Evolutionary conservation across 2,888 invertebrate species (phyloP).

Genomic region (Drepana falcataria): DNA sequence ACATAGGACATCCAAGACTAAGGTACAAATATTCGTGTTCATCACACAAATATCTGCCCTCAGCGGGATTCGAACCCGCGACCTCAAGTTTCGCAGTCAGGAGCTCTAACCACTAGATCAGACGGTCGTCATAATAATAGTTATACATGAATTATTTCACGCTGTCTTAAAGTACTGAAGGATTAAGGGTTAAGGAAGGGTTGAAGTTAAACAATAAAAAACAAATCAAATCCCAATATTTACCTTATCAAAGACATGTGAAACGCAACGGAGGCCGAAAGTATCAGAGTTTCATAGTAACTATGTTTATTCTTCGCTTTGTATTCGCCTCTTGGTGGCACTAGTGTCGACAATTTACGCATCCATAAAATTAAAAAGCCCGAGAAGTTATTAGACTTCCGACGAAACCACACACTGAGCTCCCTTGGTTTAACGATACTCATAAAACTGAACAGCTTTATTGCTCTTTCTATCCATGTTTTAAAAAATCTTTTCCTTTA

Average conservation of each 20-base stretch:
- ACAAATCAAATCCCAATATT: neutral
- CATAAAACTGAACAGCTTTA: constrained; percentile 64
- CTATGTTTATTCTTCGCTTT: constrained; percentile 16
- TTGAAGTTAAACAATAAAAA: too few species aligned
- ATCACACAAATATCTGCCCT: too few species aligned
- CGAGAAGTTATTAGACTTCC: constrained; percentile 31
- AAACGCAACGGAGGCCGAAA: neutral
- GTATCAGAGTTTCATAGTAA: constrained; percentile 11
- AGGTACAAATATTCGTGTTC: too few species aligned
- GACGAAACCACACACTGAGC: constrained; percentile 46
- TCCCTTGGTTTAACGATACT: constrained; percentile 49
- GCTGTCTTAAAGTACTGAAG: too few species aligned
- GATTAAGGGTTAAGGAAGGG: too few species aligned
- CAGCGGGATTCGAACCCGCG: too few species aligned
- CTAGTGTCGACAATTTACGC: constrained; percentile 22
- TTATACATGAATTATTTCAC: too few species aligned
- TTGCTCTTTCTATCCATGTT: constrained; percentile 40
- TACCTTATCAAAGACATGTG: neutral
- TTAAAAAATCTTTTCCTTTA: constrained; percentile 14
- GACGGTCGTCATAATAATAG: too few species aligned
- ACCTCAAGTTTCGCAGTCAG: too few species aligned
- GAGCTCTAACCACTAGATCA: too few species aligned
- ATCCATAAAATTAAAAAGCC: constrained; percentile 47
- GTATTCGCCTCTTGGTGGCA: constrained; percentile 15
- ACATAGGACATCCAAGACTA: too few species aligned